These are phyloP conservation scores for Trialeurodes vaporariorum DNA, from an alignment of 1,140 invertebrate genomes.

Conservation along the genomic window DNA sequence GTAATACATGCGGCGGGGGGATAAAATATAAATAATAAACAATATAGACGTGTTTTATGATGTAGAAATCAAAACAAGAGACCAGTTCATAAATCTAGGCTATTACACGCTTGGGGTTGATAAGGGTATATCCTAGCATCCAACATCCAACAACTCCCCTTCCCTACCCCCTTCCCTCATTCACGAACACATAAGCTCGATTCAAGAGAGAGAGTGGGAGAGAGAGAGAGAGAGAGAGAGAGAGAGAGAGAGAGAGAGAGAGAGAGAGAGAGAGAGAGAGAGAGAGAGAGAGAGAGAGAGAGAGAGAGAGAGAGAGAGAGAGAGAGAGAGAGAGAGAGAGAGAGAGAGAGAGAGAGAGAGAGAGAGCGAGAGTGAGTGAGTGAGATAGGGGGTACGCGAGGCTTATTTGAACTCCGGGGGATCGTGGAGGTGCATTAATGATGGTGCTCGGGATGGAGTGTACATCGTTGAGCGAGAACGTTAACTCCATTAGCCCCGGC, in stretches of 20 bases:
- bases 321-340: too few relatives aligned
- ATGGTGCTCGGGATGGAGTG: neutral
- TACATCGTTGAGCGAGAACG: neutral
- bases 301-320: too few relatives aligned
- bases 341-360: too few relatives aligned
- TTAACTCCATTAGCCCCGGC: neutral
- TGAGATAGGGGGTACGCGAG: neutral
- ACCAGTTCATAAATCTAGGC: neutral
- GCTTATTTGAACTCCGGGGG: neutral
- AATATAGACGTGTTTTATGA: neutral
- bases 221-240: too few relatives aligned
- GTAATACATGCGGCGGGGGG: neutral
- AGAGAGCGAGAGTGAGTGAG: neutral
- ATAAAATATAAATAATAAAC: slow-evolving; percentile 1
- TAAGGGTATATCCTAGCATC: too few relatives aligned
- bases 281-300: too few relatives aligned
- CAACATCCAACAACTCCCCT: too few relatives aligned
- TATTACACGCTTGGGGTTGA: neutral
- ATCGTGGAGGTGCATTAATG: neutral
- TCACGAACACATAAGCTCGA: too few relatives aligned
- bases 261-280: too few relatives aligned
- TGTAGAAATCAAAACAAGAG: neutral
- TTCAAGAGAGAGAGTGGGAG: too few relatives aligned
- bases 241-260: too few relatives aligned
- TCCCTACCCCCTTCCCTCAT: too few relatives aligned